Percentiles rank a stretch among this genome's conserved stretches.
Conservation (phyloP, 1,140 invertebrate genomes). For the Melanaphis sacchari region DNA sequence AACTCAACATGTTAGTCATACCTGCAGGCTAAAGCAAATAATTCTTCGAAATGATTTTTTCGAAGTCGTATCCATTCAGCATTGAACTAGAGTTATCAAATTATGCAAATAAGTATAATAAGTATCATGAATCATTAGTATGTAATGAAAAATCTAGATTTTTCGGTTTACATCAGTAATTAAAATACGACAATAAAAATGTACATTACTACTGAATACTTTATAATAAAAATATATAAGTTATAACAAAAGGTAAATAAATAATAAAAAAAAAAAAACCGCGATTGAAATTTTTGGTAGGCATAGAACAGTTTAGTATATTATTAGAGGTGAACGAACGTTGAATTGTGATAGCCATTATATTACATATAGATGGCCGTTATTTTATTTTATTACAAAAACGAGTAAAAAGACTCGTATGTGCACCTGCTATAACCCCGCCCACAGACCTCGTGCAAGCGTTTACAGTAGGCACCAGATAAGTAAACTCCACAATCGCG, state of each 20-base stretch:
- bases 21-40: too few relatives aligned
- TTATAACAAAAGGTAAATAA: background rate
- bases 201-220: background rate
- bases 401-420: background rate
- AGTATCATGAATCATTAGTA: too few relatives aligned
- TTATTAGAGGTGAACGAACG: background rate
- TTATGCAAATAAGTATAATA: too few relatives aligned
- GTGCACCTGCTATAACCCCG: background rate
- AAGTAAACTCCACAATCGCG: background rate
- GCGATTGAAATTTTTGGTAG: background rate
- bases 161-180: too few relatives aligned
- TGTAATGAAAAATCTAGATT: too few relatives aligned
- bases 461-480: background rate
- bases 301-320: background rate
- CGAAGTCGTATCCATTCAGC: too few relatives aligned
- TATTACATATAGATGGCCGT: background rate
- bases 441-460: background rate
- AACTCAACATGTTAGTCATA: too few relatives aligned
- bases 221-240: background rate
- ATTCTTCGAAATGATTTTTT: too few relatives aligned
- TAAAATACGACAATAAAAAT: background rate
- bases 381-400: background rate
- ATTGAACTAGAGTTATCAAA: too few relatives aligned
- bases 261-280: background rate
- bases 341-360: background rate